phyloP scores from a whole-genome alignment of 1,140 invertebrate species.

The Carcinoscorpius rotundicauda region DNA sequence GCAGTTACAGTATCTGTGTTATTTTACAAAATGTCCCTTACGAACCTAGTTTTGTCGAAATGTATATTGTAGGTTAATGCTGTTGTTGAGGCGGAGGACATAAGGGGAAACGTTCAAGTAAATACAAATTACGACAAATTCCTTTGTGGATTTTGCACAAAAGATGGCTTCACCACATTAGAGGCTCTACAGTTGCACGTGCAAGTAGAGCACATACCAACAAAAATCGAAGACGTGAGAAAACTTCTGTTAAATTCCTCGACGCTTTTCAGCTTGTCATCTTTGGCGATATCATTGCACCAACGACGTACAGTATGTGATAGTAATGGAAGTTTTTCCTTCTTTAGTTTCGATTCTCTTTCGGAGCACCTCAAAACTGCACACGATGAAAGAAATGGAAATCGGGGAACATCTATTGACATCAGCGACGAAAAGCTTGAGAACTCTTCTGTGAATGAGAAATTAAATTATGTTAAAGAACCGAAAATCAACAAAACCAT shows the following conservation, averaged over 20 bases:
- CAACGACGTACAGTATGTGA: conserved; percentile 5
- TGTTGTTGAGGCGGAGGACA: no score
- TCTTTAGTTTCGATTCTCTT: conserved; percentile 39
- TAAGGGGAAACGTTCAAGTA: conserved; percentile 1
- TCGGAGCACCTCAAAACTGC: conserved; percentile 47
- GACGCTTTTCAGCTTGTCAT: background rate
- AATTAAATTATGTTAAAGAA: no score
- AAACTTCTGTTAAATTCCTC: conserved; percentile 1
- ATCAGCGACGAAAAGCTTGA: no score
- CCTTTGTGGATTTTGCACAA: conserved; percentile 54
- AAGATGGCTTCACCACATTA: conserved; percentile 63
- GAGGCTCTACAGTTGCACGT: conserved; percentile 74
- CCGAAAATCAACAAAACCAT: conserved; percentile 15
- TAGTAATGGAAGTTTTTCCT: conserved; percentile 35
- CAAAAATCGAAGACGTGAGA: background rate
- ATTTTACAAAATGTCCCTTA: no score
- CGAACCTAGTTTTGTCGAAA: no score
- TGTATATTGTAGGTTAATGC: no score
- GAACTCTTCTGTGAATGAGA: no score
- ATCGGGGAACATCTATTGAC: no score
- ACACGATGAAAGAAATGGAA: conserved; percentile 28
- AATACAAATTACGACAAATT: conserved; percentile 11
- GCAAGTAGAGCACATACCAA: conserved; percentile 52
- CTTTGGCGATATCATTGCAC: background rate
- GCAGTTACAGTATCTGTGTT: no score